Base-by-base conservation (phyloP, 2,888 invertebrate genomes). In the Polydrusus cervinus region DNA sequence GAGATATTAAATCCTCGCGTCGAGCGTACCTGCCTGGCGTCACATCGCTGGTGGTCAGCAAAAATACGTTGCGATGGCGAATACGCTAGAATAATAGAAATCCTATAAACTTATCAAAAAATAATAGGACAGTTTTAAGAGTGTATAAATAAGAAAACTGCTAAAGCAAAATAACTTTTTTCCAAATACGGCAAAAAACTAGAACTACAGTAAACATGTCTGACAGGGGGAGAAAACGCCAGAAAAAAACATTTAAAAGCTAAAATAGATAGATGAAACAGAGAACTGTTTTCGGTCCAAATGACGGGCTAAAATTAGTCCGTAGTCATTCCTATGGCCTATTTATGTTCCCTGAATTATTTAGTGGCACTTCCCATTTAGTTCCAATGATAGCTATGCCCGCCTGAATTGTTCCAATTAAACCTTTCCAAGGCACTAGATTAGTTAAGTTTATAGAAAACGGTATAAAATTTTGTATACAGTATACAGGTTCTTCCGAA, bases 321-420 rank as follows among this genome's bases (percentile, higher is more conserved):
- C 20, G 30, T 62, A 47, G 47, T 30, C 61, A 30, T 61, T 60
- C 13, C n/a, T 30, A 20, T 14, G 43, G 62, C 45, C 45, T 64
- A 49, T 64, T 64, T 64, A 45, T 49, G 20, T 25, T 10, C 45
- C 13, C 45, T 64, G 47, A 64, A 64, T 64, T 64, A 64, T 64
- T 64, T 64, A 64, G 45, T 38, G 45, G 64, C 64, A 64, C 45
- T 64, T 16, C 25, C 18, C 47, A 64, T 64, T 64, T 47, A 45
- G 45, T 64, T 64, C 43, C 34, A 47, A 8, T 47, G 20, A 43
- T 47, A 20, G 45, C 25, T 34, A 14, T 6, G 11, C 13, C 13
- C 10, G 30, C 38, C 43, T 14, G 18, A 61, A 43, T 38, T 40
- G n/a, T 61, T 11, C 25, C 40, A 38, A 61, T 61, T 61, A 38